Evolutionary conservation across 2,797 vertebrate species (phyloP), one percentile per base, ranked within the genome.

Genomic region (Sebastes cheni): DNA sequence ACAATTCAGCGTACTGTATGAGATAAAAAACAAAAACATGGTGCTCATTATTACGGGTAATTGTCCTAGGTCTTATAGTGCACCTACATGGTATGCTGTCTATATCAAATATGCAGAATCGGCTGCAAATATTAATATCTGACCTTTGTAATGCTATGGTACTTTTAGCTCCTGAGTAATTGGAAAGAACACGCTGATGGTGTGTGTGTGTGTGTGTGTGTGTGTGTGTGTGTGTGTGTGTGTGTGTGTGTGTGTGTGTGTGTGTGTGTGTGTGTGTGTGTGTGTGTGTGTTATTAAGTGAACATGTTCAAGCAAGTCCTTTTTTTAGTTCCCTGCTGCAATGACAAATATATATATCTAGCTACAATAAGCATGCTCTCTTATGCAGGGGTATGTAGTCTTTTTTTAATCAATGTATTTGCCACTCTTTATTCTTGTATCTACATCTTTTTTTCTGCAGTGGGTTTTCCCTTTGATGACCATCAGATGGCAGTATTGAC

Each of bases 401-500:
- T 54, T 61, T 62, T 4, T 4, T 66, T 4, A 46, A 36, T 58
- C 14, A 16, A 10, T 75, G 7, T 61, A 46, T 79, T 72, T 22
- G 7, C 58, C 16, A 1, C 8, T 14, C 5, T 55, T 71, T 34
- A 30, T 20, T 67, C 18, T 20, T 27, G 22, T 23, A 32, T 46
- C 12, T 14, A 13, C 22, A 64, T 32, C 4, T 50, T 18, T 20
- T 73, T 29, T 54, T n/a, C 61, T 84, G 79, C 75, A 69, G 18
- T 36, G 9, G 59, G 20, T 73, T 79, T 46, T 88, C 52, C 71
- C 61, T 34, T 36, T 36, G 14, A 18, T 74, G 62, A 59, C 87
- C 95, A 93, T 91, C 73, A 93, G 96, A 88, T 95, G 96, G 95
- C 95, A 96, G 94, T 85, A 91, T 93, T 93, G 85, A 82, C 81